These are phyloP conservation scores for Craseonycteris thonglongyai DNA, from an alignment of 2,113 vertebrate species.

Conservation along the genomic window DNA sequence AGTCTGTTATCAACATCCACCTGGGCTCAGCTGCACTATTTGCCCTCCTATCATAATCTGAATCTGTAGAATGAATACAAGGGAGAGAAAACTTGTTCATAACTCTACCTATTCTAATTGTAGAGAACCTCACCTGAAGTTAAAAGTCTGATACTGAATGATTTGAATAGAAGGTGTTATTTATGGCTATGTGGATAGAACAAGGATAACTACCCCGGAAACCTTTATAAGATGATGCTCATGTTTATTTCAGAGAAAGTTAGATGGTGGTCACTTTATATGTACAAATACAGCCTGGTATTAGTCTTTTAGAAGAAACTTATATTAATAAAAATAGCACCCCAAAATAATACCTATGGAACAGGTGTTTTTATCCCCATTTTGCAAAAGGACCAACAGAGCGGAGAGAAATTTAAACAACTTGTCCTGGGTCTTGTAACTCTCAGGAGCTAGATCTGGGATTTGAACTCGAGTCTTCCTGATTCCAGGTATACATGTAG, in stretches of 20 bases:
- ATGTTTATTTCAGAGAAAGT: not conserved
- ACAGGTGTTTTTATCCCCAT: not conserved
- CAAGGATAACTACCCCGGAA: not conserved
- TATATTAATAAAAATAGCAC: not conserved
- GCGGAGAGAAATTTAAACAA: not conserved
- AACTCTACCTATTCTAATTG: not conserved
- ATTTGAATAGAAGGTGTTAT: not conserved
- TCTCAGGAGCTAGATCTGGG: not conserved
- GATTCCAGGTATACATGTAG: not conserved
- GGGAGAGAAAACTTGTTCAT: not conserved
- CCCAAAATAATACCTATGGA: not conserved
- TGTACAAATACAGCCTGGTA: not conserved
- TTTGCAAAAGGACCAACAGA: not conserved
- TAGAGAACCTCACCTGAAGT: not conserved
- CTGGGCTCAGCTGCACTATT: not conserved
- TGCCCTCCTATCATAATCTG: not conserved
- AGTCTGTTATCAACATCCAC: not conserved
- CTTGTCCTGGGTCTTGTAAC: not conserved
- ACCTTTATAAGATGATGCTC: not conserved
- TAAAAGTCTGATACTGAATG: not conserved
- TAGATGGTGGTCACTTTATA: not conserved
- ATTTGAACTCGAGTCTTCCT: not conserved
- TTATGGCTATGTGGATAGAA: not conserved
- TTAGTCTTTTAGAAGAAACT: not conserved
- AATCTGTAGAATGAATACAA: not conserved